phyloP scores from a whole-genome alignment of 2,888 invertebrate species.

The Metalampra italica region DNA sequence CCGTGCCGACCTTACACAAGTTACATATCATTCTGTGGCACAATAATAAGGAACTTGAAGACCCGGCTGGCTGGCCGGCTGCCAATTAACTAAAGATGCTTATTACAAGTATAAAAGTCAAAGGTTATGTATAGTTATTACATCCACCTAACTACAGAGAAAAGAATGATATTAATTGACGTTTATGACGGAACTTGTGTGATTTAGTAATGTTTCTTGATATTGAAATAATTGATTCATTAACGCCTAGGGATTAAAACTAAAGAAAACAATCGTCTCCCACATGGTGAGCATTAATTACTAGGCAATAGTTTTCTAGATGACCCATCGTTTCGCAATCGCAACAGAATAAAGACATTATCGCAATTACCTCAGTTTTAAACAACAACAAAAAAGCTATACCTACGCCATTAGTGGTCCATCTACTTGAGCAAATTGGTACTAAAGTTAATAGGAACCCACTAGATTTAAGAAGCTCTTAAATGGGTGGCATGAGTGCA shows the following conservation, averaged over 20 bases:
- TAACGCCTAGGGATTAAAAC: not conserved
- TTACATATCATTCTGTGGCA: not conserved
- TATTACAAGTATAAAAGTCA: slow-evolving; percentile 3
- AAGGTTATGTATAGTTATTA: slow-evolving; percentile 1
- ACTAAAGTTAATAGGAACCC: not conserved
- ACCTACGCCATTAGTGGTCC: not conserved
- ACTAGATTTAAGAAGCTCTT: not conserved
- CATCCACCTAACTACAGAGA: not conserved
- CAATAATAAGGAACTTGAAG: not conserved
- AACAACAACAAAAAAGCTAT: not conserved
- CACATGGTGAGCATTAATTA: too few species aligned
- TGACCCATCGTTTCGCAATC: too few species aligned
- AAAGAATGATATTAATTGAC: too few species aligned
- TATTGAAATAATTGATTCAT: too few species aligned
- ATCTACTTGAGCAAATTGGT: not conserved
- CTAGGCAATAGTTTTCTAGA: too few species aligned
- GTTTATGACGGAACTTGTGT: not conserved
- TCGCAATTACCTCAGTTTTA: too few species aligned
- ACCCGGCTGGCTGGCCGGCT: not conserved
- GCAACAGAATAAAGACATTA: too few species aligned
- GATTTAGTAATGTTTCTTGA: not conserved
- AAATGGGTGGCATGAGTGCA: slow-evolving; percentile 6
- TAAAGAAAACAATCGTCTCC: not conserved
- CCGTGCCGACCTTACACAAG: too few species aligned
- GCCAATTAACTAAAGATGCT: slow-evolving; percentile 9